These are phyloP conservation scores for Lymantria dispar DNA, from an alignment of 2,888 invertebrate species.

Conservation along the genomic window DNA sequence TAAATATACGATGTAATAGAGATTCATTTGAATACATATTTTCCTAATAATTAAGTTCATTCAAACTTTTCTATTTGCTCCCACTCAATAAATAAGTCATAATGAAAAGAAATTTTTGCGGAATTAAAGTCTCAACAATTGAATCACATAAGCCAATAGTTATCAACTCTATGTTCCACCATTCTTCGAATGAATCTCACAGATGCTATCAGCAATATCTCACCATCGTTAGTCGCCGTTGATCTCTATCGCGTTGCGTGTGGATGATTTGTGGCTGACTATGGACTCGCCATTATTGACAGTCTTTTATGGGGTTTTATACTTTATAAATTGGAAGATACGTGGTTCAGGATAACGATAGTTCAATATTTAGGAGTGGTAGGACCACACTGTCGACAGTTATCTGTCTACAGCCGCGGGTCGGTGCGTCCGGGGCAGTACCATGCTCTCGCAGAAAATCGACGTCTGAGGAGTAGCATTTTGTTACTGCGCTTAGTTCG, in stretches of 20 bases:
- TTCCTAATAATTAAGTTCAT: no score
- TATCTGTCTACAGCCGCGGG: no score
- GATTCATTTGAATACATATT: no score
- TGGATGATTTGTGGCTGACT: slow-evolving; percentile 35
- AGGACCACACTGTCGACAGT: not conserved
- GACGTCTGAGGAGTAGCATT: no score
- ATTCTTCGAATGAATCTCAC: slow-evolving; percentile 28
- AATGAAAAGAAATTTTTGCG: no score
- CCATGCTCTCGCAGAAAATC: no score
- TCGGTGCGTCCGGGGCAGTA: no score
- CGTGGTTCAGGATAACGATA: not conserved
- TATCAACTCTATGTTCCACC: slow-evolving; percentile 23
- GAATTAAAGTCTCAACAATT: slow-evolving; percentile 1
- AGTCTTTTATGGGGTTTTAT: slow-evolving; percentile 1
- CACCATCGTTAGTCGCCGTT: slow-evolving; percentile 33
- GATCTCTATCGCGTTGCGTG: slow-evolving; percentile 37
- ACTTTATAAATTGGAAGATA: slow-evolving; percentile 3
- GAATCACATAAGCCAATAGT: slow-evolving; percentile 20
- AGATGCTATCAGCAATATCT: slow-evolving; percentile 34
- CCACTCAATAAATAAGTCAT: no score
- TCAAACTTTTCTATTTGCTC: no score
- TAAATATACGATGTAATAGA: no score
- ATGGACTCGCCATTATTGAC: slow-evolving; percentile 20
- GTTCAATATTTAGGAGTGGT: not conserved
- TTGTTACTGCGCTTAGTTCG: no score